Evolutionary conservation across 2,888 invertebrate species (phyloP).

Genomic region (Aplocera efformata): DNA sequence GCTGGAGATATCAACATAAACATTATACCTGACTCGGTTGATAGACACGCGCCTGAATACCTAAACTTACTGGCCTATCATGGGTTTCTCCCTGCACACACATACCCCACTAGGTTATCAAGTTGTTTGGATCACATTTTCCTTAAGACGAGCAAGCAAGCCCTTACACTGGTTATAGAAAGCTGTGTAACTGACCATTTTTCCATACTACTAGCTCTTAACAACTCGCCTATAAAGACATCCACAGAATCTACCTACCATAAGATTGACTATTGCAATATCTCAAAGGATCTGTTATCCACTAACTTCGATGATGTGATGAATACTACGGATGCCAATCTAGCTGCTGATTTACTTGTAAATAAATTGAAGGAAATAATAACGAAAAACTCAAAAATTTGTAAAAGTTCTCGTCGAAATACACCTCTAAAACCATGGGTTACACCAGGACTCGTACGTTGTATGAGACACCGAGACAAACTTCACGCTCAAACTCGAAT

Average conservation of each 20-base stretch:
- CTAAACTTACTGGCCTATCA: neutral
- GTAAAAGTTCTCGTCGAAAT: no score
- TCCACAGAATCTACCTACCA: no score
- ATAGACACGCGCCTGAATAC: neutral
- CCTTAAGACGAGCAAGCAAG: neutral
- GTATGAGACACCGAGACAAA: constrained; percentile 16
- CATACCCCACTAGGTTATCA: neutral
- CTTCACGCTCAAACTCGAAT: constrained; percentile 5
- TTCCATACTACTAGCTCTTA: neutral
- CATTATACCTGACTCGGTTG: neutral
- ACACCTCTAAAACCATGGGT: constrained; percentile 10
- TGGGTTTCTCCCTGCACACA: neutral
- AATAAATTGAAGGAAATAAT: no score
- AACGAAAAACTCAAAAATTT: no score
- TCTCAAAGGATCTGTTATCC: no score
- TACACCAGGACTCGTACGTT: constrained; percentile 12
- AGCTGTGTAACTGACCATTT: neutral
- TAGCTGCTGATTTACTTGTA: no score
- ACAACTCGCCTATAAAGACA: no score
- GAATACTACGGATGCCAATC: no score
- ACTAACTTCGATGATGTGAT: no score
- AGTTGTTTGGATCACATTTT: neutral
- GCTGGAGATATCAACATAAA: constrained; percentile 1
- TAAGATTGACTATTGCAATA: no score
- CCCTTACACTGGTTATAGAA: neutral